These are phyloP conservation scores for Eurystomus glaucurus DNA, from an alignment of 2,797 vertebrate species.

Conservation along the genomic window DNA sequence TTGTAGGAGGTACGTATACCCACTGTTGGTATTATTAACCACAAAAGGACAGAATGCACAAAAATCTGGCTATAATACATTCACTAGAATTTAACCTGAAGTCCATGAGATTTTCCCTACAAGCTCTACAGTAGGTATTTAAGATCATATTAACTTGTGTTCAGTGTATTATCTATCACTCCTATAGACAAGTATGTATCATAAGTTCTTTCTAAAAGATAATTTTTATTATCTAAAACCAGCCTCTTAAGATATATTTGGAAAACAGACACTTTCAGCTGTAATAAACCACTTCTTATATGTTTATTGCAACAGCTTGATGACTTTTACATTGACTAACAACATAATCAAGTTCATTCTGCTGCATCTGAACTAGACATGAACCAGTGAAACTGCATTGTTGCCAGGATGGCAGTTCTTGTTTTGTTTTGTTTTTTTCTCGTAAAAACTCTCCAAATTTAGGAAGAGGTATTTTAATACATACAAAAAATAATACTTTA, in stretches of 20 bases:
- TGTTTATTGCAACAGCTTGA: not conserved
- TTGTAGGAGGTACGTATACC: not conserved
- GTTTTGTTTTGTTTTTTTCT: not conserved
- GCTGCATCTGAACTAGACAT: not conserved
- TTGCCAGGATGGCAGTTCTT: not conserved
- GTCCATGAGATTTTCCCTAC: not conserved
- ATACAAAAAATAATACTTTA: rapidly evolving
- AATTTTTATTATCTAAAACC: not conserved
- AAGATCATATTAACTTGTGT: not conserved
- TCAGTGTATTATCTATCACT: not conserved
- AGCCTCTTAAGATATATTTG: not conserved
- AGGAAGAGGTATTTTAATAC: not conserved
- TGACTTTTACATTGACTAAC: not conserved
- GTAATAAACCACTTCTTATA: not conserved
- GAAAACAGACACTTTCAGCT: not conserved
- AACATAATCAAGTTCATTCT: not conserved
- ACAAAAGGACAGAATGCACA: not conserved
- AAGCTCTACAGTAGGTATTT: not conserved
- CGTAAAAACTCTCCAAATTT: not conserved
- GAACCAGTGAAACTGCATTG: not conserved
- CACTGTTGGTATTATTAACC: not conserved
- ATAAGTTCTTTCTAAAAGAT: not conserved
- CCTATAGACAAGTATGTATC: not conserved
- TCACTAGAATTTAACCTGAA: not conserved
- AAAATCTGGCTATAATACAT: not conserved